Evolutionary conservation across 2,888 invertebrate species (phyloP), one percentile per base, ranked within the genome.

Genomic region (Polyploca ridens): DNA sequence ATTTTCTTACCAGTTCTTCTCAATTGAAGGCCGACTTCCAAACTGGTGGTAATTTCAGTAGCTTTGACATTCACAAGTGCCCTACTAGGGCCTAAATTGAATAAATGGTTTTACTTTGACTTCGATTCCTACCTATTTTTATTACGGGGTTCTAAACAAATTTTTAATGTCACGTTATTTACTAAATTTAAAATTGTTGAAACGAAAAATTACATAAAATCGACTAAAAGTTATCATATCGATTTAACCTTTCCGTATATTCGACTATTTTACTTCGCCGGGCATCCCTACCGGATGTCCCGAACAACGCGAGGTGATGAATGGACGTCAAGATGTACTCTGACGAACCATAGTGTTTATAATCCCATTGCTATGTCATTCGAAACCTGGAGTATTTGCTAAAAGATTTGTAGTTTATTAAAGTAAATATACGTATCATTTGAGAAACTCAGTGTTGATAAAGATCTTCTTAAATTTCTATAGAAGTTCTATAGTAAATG

Each of bases 361-460:
- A 84, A 82, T 77, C 74, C 77, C 72, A 83, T 85, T 76, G 81
- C 75, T 74, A 77, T 80, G 87, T 87, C 87, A 89, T 86, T 82
- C 79, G 86, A 88, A 81, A 71, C 74, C 76, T 73, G 74, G 62
- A 68, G 54, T 54, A 54, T 54, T 54, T 19, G 54, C 54, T 19
- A 19, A 61, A 38, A 33, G 44, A 38, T 58, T 33, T 41, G 62
- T n/a, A 57, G 38, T 41, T 41, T 41, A 60, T 49, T 16, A 49
- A 49, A 49, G 19, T 16, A 19, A 54, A 19, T 54, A 54, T 7
- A 33, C 66, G 73, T 41, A 13, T 71, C 67, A 70, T 70, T 73
- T 69, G 64, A 68, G 64, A 19, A 60, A 64, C 54, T 19, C n/a
- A 54, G 19, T 54, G 54, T 54, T 19, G 19, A 19, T 10, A 19